Conservation (phyloP, 2,797 vertebrate genomes). For the Myripristis murdjan region DNA sequence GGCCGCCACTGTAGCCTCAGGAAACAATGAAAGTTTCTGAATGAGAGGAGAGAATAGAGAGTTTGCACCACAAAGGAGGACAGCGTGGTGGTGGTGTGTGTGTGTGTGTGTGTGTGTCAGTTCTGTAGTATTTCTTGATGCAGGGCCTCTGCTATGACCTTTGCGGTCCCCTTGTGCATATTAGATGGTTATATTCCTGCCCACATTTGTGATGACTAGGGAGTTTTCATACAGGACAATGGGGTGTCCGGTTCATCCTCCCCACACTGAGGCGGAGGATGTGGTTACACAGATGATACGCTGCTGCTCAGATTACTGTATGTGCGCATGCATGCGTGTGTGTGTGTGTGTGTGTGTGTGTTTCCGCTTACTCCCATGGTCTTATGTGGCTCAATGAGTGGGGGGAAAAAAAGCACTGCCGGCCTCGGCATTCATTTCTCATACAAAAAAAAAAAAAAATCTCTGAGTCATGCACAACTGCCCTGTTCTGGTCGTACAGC, state of each 20-base stretch:
- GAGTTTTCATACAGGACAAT: slow-evolving; percentile 64
- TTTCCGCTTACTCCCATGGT: slow-evolving; percentile 41
- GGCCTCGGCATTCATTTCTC: slow-evolving; percentile 27
- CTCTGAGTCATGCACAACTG: slow-evolving; percentile 44
- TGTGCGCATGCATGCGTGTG: slow-evolving; percentile 34
- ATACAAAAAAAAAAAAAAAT: slow-evolving; percentile 32
- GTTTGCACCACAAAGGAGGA: background rate
- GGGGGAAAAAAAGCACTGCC: slow-evolving; percentile 18
- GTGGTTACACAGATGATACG: slow-evolving; percentile 71
- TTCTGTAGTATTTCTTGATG: slow-evolving; percentile 33
- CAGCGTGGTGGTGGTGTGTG: background rate
- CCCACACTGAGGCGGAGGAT: slow-evolving; percentile 70
- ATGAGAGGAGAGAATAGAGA: background rate
- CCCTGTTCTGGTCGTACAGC: slow-evolving; percentile 24
- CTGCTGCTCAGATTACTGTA: slow-evolving; percentile 65
- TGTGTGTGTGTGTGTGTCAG: slow-evolving; percentile 5
- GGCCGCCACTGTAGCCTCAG: no score
- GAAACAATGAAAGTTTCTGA: no score
- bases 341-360: slow-evolving; percentile 27
- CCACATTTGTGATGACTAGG: slow-evolving; percentile 76
- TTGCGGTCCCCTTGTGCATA: slow-evolving; percentile 69
- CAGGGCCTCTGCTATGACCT: slow-evolving; percentile 58
- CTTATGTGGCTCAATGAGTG: slow-evolving; percentile 14
- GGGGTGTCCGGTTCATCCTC: slow-evolving; percentile 63
- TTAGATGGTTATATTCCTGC: slow-evolving; percentile 77